Evolutionary conservation across 2,797 vertebrate species (phyloP), one percentile per base, ranked within the genome.

Genomic region (Adelosebastes latens): DNA sequence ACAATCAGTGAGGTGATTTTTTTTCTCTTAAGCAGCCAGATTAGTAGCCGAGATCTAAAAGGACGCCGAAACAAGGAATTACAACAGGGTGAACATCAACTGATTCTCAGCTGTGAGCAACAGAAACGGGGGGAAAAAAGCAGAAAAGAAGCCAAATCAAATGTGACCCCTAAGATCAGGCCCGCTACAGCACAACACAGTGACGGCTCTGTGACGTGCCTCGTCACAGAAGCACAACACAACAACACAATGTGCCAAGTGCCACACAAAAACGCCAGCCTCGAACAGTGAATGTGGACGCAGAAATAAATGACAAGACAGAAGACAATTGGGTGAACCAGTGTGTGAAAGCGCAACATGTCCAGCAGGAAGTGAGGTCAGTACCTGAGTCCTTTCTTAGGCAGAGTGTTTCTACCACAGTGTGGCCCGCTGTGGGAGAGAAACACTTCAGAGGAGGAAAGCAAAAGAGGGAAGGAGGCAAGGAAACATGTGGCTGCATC

Each of bases 341-440:
- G 72, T 46, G 81, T 70, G 84, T 74, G 56, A 70, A 72, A 75
- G 74, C n/a, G 24, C 90, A 90, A 88, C 53, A 46, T 81, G 60
- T 75, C 75, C 84, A 68, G 79, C 82, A 68, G 84, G 77, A 76
- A 68, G 87, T 82, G 81, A 77, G 42, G 86, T 79, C 93, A 95
- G 96, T 98, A 99, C 97, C 97, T 98, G 97, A 99, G 95, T 96
- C 97, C 97, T 94, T 97, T 98, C 94, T 97, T 99, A 96, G 98
- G 98, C 95, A 99, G 97, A 96, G 98, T 99, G 96, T 98, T 99
- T 97, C 98, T 98, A 96, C 98, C 97, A 97, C 98, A 97, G 91
- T 97, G 97, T 90, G 96, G 95, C 93, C 97, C 97, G 87, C 97
- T 99, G 97, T 94, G 94, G 96, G 96, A 97, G 95, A 98, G 92